A percentile compares a stretch with the other conserved stretches of the same genome.
phyloP scores from a whole-genome alignment of 2,888 invertebrate genomes.

The Drosophila melanocephala region DNA sequence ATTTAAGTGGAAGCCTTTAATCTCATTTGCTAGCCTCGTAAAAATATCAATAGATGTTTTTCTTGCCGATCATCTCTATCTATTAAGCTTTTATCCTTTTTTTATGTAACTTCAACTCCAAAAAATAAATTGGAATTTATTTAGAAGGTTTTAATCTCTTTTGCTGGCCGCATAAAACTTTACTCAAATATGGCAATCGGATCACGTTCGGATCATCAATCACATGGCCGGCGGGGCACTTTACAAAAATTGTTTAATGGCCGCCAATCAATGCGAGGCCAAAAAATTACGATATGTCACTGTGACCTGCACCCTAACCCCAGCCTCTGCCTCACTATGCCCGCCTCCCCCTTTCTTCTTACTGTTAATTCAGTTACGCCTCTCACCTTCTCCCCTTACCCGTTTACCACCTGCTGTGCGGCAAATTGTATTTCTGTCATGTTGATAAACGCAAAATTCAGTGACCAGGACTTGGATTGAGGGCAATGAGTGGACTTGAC shows the following conservation, averaged over 20 bases:
- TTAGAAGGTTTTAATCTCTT: slow-evolving; percentile 12
- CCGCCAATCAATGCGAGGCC: slow-evolving; percentile 70
- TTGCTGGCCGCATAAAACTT: slow-evolving; percentile 36
- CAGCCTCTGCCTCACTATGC: neutral
- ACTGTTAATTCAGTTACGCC: neutral
- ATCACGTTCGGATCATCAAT: slow-evolving; percentile 71
- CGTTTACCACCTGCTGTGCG: slow-evolving; percentile 69
- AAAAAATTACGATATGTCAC: slow-evolving; percentile 64
- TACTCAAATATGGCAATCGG: slow-evolving; percentile 39
- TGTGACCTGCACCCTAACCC: slow-evolving; percentile 24
- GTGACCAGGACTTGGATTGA: slow-evolving; percentile 14
- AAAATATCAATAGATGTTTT: slow-evolving; percentile 2
- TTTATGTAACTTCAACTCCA: neutral
- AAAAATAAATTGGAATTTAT: neutral
- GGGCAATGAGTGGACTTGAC: slow-evolving; percentile 12
- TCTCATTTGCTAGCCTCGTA: slow-evolving; percentile 20
- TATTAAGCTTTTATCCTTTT: neutral
- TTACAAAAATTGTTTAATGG: slow-evolving; percentile 65
- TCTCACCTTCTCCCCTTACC: neutral
- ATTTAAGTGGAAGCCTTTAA: slow-evolving; percentile 5
- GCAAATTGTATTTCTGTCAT: slow-evolving; percentile 60
- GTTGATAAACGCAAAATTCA: slow-evolving; percentile 60
- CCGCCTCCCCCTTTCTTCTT: neutral
- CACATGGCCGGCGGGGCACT: slow-evolving; percentile 61
- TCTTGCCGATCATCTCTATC: neutral